Evolutionary conservation across 2,888 invertebrate species (phyloP).

Genomic region (Schrankia costaestrigalis): DNA sequence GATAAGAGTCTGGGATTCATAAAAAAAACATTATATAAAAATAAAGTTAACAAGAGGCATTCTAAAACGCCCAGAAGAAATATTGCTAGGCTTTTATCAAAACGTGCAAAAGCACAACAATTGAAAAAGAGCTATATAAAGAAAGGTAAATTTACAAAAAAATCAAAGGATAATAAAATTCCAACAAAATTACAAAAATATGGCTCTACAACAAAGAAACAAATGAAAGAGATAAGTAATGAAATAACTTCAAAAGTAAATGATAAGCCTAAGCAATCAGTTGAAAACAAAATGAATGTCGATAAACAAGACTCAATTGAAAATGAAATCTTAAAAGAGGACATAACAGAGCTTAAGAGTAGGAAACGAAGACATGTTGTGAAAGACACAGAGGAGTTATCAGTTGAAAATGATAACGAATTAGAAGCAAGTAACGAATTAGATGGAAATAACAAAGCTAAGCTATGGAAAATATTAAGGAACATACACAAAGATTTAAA

Average conservation of each 20-base stretch:
- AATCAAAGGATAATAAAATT: conserved; percentile 3
- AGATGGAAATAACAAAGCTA: conserved; percentile 35
- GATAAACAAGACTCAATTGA: conserved; percentile 7
- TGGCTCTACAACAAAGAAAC: not conserved
- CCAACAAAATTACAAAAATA: not conserved
- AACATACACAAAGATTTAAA: conserved; percentile 49
- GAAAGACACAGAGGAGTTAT: conserved; percentile 28
- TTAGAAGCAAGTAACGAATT: too few relatives aligned
- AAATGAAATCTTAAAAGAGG: conserved; percentile 17
- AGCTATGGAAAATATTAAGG: conserved; percentile 48
- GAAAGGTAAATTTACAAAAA: too few relatives aligned
- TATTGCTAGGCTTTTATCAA: conserved; percentile 4
- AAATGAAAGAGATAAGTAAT: not conserved
- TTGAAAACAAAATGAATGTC: not conserved
- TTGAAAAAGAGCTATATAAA: too few relatives aligned
- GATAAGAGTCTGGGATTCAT: conserved; percentile 13
- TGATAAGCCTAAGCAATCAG: conserved; percentile 3
- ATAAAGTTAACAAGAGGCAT: conserved; percentile 25
- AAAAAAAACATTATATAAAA: conserved; percentile 16
- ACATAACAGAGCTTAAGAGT: conserved; percentile 5
- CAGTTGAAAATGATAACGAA: conserved; percentile 50
- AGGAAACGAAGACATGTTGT: conserved; percentile 19
- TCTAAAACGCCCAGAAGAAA: conserved; percentile 19
- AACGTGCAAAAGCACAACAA: conserved; percentile 1
- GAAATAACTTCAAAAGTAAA: conserved; percentile 1